A percentile compares a stretch with the other conserved stretches of the same genome.
phyloP scores from a whole-genome alignment of 1,140 invertebrate species.

The Drusus annulatus region DNA sequence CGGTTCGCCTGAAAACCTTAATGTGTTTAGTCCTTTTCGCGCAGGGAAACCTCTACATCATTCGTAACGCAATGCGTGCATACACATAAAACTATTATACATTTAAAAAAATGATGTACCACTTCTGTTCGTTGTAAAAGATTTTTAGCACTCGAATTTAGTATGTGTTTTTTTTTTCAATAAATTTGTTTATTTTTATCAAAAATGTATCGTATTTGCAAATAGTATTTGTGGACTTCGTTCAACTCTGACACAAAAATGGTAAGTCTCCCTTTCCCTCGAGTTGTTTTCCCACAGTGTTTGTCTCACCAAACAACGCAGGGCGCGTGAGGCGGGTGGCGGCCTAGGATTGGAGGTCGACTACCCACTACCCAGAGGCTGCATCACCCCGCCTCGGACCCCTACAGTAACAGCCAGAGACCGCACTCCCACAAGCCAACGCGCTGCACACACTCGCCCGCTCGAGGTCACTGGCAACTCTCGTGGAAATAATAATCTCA shows the following conservation, averaged over 20 bases:
- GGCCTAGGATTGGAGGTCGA: background rate
- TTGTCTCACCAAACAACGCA: slow-evolving; percentile 15
- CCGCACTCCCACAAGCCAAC: slow-evolving; percentile 10
- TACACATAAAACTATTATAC: too few species aligned
- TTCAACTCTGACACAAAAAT: too few species aligned
- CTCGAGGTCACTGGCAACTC: slow-evolving; percentile 40
- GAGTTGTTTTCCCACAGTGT: slow-evolving; percentile 10
- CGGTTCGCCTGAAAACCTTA: too few species aligned
- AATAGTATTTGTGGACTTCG: background rate
- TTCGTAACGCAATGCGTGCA: too few species aligned
- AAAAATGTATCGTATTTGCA: background rate
- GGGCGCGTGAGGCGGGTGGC: background rate
- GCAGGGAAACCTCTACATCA: too few species aligned
- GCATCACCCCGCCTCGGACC: slow-evolving; percentile 15
- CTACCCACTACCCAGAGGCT: slow-evolving; percentile 29
- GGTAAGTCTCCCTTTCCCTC: too few species aligned
- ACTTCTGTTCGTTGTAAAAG: too few species aligned
- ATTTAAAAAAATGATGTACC: too few species aligned
- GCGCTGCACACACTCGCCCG: slow-evolving; percentile 21
- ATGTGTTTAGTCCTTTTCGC: too few species aligned
- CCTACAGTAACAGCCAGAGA: slow-evolving; percentile 8
- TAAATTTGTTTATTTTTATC: too few species aligned
- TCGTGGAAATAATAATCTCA: slow-evolving; percentile 57
- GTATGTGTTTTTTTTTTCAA: too few species aligned
- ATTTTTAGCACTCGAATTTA: too few species aligned